These are phyloP conservation scores for Anticlea derivata DNA, from an alignment of 2,888 invertebrate genomes.

Conservation along the genomic window DNA sequence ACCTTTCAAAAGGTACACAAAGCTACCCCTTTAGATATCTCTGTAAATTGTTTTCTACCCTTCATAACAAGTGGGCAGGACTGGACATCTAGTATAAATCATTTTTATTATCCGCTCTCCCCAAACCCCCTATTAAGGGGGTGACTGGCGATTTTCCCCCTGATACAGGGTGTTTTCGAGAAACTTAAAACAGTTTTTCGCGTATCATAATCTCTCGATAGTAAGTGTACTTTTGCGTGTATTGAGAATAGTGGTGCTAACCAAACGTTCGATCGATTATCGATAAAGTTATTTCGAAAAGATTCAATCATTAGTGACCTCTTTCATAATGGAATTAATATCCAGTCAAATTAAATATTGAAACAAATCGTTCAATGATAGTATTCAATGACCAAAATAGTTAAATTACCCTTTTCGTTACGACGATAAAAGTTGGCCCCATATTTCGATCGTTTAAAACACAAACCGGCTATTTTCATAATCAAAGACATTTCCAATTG, in stretches of 20 bases:
- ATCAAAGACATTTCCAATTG: slow-evolving; percentile 30
- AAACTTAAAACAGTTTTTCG: slow-evolving; percentile 68
- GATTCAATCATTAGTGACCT: no score
- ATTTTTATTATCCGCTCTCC: slow-evolving; percentile 72
- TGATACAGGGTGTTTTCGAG: slow-evolving; percentile 53
- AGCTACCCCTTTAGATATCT: slow-evolving; percentile 56
- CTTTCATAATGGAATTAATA: not conserved
- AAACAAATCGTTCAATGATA: slow-evolving; percentile 3
- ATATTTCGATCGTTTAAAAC: slow-evolving; percentile 9
- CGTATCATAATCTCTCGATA: slow-evolving; percentile 56
- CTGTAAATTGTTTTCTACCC: slow-evolving; percentile 79
- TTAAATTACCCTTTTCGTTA: slow-evolving; percentile 8
- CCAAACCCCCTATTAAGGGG: slow-evolving; percentile 52
- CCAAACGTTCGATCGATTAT: not conserved
- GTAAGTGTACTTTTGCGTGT: slow-evolving; percentile 69
- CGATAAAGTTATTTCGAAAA: not conserved
- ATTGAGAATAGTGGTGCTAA: slow-evolving; percentile 40
- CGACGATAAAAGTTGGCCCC: slow-evolving; percentile 4
- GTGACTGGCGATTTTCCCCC: slow-evolving; percentile 63
- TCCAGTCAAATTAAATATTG: slow-evolving; percentile 2
- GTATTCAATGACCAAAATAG: slow-evolving; percentile 7
- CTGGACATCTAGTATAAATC: slow-evolving; percentile 80
- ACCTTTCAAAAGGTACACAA: slow-evolving; percentile 24
- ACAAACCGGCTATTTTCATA: slow-evolving; percentile 27
- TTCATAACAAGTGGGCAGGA: slow-evolving; percentile 60